Percentiles rank a stretch among this genome's conserved stretches.
Evolutionary conservation across 2,888 invertebrate genomes (phyloP).

Genomic region (Dinocampus coccinellae): DNA sequence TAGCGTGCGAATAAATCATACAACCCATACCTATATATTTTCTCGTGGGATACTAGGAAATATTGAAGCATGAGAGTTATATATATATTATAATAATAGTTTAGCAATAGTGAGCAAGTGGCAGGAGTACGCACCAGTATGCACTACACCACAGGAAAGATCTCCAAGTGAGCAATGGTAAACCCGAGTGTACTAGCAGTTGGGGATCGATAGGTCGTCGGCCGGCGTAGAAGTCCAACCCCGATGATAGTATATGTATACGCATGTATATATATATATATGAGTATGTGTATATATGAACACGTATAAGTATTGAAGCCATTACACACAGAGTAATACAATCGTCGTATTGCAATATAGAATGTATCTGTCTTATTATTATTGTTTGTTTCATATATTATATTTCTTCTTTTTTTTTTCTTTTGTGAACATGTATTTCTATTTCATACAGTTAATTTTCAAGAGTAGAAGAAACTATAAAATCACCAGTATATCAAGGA

Average conservation of each 20-base stretch:
- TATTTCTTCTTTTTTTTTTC: too few species aligned
- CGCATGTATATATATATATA: not conserved
- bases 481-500: too few species aligned
- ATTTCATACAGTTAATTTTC: too few species aligned
- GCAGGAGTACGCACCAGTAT: too few species aligned
- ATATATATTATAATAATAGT: too few species aligned
- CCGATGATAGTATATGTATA: not conserved
- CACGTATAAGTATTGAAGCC: not conserved
- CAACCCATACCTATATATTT: conserved; percentile 4
- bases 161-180: conserved; percentile 23
- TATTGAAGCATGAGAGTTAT: conserved; percentile 36
- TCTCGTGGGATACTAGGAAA: conserved; percentile 30
- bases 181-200: conserved; percentile 7
- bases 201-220: conserved; percentile 35
- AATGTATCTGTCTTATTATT: too few species aligned
- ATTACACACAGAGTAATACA: not conserved
- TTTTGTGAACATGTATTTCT: too few species aligned
- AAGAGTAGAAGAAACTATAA: too few species aligned
- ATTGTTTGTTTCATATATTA: too few species aligned
- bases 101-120: conserved; percentile 19
- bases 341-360: conserved; percentile 2
- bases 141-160: conserved; percentile 25
- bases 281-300: conserved; percentile 3
- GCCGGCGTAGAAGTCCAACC: conserved; percentile 13
- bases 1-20: not conserved